A percentile compares a stretch with the other conserved stretches of the same genome.
phyloP scores from a whole-genome alignment of 1,140 invertebrate species.

The Caerostris darwini region DNA sequence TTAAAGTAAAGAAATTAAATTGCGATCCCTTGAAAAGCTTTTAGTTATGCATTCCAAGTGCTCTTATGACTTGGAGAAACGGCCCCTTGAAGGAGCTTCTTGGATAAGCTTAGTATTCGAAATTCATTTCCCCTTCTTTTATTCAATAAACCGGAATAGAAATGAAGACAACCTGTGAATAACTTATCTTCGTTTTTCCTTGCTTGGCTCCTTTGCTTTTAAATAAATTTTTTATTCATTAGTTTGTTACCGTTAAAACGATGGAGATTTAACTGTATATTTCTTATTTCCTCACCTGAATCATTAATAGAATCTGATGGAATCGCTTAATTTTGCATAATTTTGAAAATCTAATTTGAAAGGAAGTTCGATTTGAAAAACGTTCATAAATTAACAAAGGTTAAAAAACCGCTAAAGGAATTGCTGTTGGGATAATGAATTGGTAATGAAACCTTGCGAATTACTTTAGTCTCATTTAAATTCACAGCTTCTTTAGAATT shows the following conservation, averaged over 20 bases:
- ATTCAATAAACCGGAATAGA: not conserved
- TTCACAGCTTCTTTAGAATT: too few species aligned
- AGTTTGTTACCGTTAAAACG: not conserved
- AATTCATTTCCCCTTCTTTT: conserved; percentile 19
- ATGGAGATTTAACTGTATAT: not conserved
- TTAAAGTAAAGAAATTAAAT: conserved; percentile 4
- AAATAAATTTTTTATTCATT: conserved; percentile 1
- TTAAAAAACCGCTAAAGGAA: too few species aligned
- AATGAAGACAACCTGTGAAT: not conserved
- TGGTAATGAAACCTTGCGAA: too few species aligned
- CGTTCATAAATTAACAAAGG: too few species aligned
- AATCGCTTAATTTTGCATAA: too few species aligned
- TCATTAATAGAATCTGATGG: too few species aligned
- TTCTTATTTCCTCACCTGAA: not conserved
- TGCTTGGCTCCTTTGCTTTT: not conserved
- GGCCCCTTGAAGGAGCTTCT: too few species aligned
- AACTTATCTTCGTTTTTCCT: not conserved
- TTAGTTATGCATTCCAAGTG: not conserved
- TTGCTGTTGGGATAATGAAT: too few species aligned
- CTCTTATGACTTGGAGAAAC: not conserved
- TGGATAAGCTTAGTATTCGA: not conserved
- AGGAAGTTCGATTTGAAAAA: too few species aligned
- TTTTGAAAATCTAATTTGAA: too few species aligned
- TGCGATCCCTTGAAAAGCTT: not conserved
- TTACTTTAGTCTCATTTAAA: too few species aligned